A percentile compares a stretch with the other conserved stretches of the same genome.
These are phyloP conservation scores for Cettia cetti DNA, from an alignment of 2,113 vertebrate species.

Conservation along the genomic window DNA sequence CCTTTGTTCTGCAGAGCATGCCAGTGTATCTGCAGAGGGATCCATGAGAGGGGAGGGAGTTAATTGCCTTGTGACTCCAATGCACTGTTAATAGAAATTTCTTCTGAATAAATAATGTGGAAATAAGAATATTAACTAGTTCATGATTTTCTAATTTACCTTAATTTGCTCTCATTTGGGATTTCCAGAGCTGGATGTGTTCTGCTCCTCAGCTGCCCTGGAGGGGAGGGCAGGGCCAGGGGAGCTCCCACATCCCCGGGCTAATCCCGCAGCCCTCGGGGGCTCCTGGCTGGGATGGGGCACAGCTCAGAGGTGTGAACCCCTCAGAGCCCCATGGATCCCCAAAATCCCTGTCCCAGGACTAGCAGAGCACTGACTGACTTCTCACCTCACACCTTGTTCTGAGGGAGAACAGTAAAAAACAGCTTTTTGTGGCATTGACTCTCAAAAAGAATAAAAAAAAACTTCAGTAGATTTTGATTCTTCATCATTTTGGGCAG, in stretches of 20 bases:
- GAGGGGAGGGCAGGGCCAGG: background rate
- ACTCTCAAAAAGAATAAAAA: background rate
- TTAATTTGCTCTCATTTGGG: constrained; percentile 1
- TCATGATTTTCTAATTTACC: constrained; percentile 25
- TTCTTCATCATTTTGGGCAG: background rate
- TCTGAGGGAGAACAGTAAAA: background rate
- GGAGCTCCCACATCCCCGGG: fast-evolving
- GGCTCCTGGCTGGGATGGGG: fast-evolving
- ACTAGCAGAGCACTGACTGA: no score
- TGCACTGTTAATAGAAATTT: constrained; percentile 21
- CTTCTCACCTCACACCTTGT: background rate
- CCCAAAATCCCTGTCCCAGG: background rate
- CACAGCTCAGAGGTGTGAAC: background rate
- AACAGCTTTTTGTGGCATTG: fast-evolving
- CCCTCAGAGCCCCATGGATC: background rate
- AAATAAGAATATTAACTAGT: constrained; percentile 18
- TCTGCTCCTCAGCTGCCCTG: background rate
- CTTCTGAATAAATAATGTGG: constrained; percentile 43
- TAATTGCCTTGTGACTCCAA: constrained; percentile 30
- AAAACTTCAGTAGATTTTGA: no score
- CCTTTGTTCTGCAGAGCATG: background rate
- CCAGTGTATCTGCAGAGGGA: background rate
- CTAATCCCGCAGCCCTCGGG: fast-evolving
- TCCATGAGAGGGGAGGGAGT: background rate
- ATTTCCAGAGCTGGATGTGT: background rate